phyloP scores from a whole-genome alignment of 1,140 invertebrate genomes.

The Drosophila albomicans region DNA sequence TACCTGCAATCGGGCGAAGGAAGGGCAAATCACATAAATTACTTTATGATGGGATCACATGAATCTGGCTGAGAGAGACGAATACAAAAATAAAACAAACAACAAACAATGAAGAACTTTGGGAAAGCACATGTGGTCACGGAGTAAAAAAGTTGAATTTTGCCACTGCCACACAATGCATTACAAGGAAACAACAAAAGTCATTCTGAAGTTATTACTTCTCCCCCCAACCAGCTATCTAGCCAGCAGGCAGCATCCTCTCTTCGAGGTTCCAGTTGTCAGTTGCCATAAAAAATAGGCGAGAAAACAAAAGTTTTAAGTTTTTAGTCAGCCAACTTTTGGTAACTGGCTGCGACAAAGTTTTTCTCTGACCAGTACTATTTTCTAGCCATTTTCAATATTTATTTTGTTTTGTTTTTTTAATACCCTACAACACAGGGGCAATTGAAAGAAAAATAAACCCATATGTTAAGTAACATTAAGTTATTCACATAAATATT shows the following conservation, averaged over 20 bases:
- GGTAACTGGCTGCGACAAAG: slow-evolving; percentile 67
- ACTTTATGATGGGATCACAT: slow-evolving; percentile 78
- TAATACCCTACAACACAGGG: background rate
- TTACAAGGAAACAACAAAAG: slow-evolving; percentile 76
- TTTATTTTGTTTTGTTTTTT: slow-evolving; percentile 31
- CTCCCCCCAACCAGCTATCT: slow-evolving; percentile 10
- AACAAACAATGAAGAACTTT: slow-evolving; percentile 34
- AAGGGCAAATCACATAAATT: slow-evolving; percentile 78
- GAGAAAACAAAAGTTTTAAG: slow-evolving; percentile 79
- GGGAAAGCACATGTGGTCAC: slow-evolving; percentile 69
- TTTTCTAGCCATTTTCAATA: slow-evolving; percentile 52
- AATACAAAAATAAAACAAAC: slow-evolving; percentile 11
- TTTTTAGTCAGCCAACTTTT: slow-evolving; percentile 68
- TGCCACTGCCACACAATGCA: slow-evolving; percentile 52
- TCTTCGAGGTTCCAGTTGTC: slow-evolving; percentile 25
- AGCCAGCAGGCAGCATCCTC: slow-evolving; percentile 19
- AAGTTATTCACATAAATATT: background rate
- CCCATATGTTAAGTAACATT: background rate
- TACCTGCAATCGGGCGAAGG: slow-evolving; percentile 56
- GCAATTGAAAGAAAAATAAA: no score
- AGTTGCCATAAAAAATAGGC: slow-evolving; percentile 70
- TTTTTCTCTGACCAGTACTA: slow-evolving; percentile 35
- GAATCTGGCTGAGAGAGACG: slow-evolving; percentile 56
- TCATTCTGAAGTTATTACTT: slow-evolving; percentile 79
- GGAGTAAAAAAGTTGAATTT: slow-evolving; percentile 55